Base-by-base conservation (phyloP, 2,888 invertebrate genomes). In the Cepaea hortensis region DNA sequence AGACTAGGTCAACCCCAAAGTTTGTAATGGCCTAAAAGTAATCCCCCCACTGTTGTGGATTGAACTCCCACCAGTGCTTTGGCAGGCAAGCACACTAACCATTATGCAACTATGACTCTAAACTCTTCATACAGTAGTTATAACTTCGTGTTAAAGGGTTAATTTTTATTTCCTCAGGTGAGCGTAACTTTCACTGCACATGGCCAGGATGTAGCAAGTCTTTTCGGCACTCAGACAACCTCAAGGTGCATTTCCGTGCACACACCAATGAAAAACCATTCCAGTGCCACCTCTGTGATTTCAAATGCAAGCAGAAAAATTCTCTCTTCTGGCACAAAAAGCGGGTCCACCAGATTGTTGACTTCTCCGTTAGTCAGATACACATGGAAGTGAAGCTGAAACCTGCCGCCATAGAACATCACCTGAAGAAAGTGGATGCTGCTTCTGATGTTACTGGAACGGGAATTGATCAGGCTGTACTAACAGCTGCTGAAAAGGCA, bases 181-280 rank as follows among this genome's bases (percentile, higher is more conserved):
- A 94, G 85, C 89, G 93, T 65, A 93, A 92, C 65, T 93, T 90
- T 89, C 91, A 91, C 86, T 94, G 94, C 88, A 90, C 90, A 61
- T 93, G 91, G 91, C 91, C 91, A 6, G 92, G 92, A 7, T 94
- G 94, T 88, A 91, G 92, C n/a, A 93, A 93, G 88, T 93, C 93
- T 7, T 94, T 94, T 89, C 90, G 93, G 55, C 93, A 93, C 89
- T 90, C 91, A 80, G 94, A 94, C 88, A 93, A 93, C 87, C 90
- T 94, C 81, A 93, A 93, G 88, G 91, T 93, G 6, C 94, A 94
- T 88, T 90, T 91, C 81, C 89, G 92, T 55, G 92, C 93, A 83
- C 94, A 94, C 90, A 93, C 93, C 46, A 93, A 93, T 86, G 93
- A 94, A 87, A 94, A 94, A 88, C 93, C 94, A 48, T 89, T 94